A percentile compares a stretch with the other conserved stretches of the same genome.
These are phyloP conservation scores for Calliphora vomitoria DNA, from an alignment of 2,888 invertebrate species.

Conservation along the genomic window DNA sequence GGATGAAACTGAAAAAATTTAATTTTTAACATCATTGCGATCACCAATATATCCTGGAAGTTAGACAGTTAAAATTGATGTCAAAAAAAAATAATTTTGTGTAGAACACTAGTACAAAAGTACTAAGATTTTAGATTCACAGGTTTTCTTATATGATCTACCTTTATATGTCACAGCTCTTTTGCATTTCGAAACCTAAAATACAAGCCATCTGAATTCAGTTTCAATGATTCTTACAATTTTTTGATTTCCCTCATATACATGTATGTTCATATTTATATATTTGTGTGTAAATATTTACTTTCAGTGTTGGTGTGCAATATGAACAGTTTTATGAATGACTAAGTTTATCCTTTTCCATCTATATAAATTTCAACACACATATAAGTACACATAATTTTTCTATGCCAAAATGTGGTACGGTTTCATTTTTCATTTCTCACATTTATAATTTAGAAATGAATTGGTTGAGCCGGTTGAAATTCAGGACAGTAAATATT, in stretches of 20 bases:
- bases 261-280: neutral
- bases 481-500: conserved; percentile 64
- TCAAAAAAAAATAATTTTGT: too few species aligned
- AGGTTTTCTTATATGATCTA: too few species aligned
- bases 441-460: conserved; percentile 54
- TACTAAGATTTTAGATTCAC: too few species aligned
- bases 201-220: too few species aligned
- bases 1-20: too few species aligned
- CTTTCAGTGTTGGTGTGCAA: neutral
- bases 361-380: neutral
- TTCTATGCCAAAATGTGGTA: conserved; percentile 27
- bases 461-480: conserved; percentile 44
- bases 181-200: too few species aligned
- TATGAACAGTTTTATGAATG: conserved; percentile 42
- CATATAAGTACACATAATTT: neutral
- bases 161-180: too few species aligned
- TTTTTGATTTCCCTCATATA: neutral
- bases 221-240: too few species aligned
- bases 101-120: too few species aligned
- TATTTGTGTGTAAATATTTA: neutral
- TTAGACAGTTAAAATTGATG: too few species aligned
- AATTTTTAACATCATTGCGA: too few species aligned
- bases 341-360: conserved; percentile 24
- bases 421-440: conserved; percentile 29
- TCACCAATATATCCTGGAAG: too few species aligned